These are phyloP conservation scores for Sminthurides aquaticus DNA, from an alignment of 2,888 invertebrate species.

Conservation along the genomic window DNA sequence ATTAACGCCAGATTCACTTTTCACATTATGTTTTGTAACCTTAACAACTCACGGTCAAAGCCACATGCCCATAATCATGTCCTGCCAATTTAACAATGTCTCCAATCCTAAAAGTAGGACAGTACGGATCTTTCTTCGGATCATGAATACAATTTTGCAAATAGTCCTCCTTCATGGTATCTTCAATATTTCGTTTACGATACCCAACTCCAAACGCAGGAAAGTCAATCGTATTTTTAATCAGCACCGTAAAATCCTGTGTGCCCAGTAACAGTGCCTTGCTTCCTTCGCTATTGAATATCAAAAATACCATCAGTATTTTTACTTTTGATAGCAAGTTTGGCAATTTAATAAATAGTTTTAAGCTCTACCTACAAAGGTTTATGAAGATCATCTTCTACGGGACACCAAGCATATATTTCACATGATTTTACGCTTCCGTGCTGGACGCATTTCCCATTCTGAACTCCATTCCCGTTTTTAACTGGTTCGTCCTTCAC, in stretches of 20 bases:
- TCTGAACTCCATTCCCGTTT: constrained; percentile 48
- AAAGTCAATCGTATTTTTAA: constrained; percentile 40
- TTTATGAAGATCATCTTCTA: constrained; percentile 45
- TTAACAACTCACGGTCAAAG: constrained; percentile 25
- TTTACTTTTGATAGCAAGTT: too few relatives aligned
- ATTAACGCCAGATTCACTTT: background rate
- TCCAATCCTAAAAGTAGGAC: constrained; percentile 49
- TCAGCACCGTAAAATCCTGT: constrained; percentile 35
- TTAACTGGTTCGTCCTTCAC: constrained; percentile 38
- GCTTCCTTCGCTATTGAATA: constrained; percentile 22
- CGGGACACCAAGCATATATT: constrained; percentile 50
- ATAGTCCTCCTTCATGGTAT: constrained; percentile 44
- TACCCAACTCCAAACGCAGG: constrained; percentile 30
- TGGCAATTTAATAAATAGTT: background rate
- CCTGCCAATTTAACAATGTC: constrained; percentile 46
- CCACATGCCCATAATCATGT: constrained; percentile 39
- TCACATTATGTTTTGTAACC: background rate
- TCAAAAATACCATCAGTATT: constrained; percentile 38
- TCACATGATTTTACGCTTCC: constrained; percentile 45
- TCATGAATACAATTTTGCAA: constrained; percentile 46
- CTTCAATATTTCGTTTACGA: constrained; percentile 45
- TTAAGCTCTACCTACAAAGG: constrained; percentile 36
- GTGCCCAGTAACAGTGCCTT: constrained; percentile 30
- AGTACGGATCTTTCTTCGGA: constrained; percentile 44
- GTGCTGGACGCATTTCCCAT: constrained; percentile 47